Percentiles rank a stretch among this genome's conserved stretches.
phyloP scores from a whole-genome alignment of 2,797 vertebrate species.

The Pitangus sulphuratus region DNA sequence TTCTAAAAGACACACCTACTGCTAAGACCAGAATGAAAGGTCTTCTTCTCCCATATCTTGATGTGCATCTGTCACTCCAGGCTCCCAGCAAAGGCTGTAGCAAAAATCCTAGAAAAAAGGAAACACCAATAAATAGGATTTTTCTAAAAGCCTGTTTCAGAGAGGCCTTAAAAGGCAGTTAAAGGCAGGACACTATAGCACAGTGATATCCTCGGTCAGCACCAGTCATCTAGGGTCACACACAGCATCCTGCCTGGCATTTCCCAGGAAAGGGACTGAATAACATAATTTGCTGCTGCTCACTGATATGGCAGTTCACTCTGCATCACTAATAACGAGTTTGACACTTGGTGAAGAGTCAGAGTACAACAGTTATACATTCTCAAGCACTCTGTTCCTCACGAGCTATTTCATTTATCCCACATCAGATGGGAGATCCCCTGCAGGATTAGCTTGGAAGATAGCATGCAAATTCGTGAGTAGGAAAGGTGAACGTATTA shows the following conservation, averaged over 20 bases:
- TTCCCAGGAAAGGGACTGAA: background rate
- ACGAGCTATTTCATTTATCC: background rate
- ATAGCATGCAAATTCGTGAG: background rate
- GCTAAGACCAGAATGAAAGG: constrained; percentile 97
- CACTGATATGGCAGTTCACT: background rate
- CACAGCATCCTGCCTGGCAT: background rate
- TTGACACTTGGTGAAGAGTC: background rate
- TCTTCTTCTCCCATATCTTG: constrained; percentile 92
- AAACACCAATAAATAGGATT: background rate
- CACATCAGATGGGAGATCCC: background rate
- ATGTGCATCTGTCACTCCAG: constrained; percentile 97
- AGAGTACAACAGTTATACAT: background rate
- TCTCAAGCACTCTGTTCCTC: background rate
- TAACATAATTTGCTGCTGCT: background rate
- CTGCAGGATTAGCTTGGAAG: background rate
- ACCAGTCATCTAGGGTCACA: background rate
- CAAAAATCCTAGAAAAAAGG: constrained; percentile 87
- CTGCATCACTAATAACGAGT: background rate
- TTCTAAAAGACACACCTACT: constrained; percentile 83
- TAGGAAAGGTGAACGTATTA: background rate
- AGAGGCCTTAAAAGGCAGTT: background rate
- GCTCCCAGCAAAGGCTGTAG: constrained; percentile 94
- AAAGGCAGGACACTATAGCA: background rate
- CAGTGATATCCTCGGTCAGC: background rate
- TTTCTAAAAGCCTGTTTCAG: background rate